phyloP scores from a whole-genome alignment of 2,797 vertebrate species.

The Enteromius paludinosus region DNA sequence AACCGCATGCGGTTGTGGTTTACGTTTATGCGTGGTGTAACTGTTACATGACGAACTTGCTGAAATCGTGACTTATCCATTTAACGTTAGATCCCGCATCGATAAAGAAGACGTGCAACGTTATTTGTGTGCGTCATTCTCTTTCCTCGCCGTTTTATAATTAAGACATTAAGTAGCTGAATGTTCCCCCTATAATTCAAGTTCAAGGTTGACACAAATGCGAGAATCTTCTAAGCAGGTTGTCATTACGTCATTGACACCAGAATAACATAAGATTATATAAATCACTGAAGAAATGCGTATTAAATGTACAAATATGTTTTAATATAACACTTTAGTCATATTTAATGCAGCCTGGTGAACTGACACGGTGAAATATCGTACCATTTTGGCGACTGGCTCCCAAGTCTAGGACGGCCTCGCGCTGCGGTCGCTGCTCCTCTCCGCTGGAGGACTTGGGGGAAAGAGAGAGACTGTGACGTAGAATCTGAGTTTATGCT shows the following conservation, averaged over 20 bases:
- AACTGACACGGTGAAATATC: constrained; percentile 30
- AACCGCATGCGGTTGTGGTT: neutral
- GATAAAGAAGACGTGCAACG: neutral
- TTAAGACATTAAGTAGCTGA: neutral
- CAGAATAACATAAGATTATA: constrained; percentile 5
- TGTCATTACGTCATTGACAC: constrained; percentile 56
- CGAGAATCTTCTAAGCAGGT: constrained; percentile 8
- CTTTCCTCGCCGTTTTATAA: neutral
- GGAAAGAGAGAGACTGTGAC: constrained; percentile 64
- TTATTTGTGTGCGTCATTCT: constrained; percentile 29
- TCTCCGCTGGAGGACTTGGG: constrained; percentile 59
- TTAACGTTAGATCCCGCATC: neutral
- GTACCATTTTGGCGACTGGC: constrained; percentile 65
- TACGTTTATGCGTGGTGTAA: neutral
- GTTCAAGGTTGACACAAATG: neutral
- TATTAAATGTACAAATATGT: neutral
- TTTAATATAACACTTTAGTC: neutral
- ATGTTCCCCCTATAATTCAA: neutral
- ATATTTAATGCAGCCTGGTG: neutral
- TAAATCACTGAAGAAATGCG: neutral
- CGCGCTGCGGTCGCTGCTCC: constrained; percentile 51
- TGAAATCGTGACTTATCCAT: neutral
- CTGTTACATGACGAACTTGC: neutral
- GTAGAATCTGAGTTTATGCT: constrained; percentile 61
- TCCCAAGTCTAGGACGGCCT: constrained; percentile 57